These are phyloP conservation scores for Rhinoraja longicauda DNA, from an alignment of 2,797 vertebrate genomes.

Conservation along the genomic window DNA sequence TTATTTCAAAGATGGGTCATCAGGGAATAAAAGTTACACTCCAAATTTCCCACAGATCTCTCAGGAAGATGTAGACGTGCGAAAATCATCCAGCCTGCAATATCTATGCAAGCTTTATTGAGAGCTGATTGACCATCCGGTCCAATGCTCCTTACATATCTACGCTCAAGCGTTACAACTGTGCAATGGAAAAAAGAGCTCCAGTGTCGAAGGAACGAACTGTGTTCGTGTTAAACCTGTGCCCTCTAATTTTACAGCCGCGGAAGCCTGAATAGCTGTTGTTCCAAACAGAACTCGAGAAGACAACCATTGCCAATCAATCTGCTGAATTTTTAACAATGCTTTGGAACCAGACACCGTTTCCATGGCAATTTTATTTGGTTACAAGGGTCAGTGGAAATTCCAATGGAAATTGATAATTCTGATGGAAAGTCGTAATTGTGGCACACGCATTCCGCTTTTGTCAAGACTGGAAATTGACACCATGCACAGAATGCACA, in stretches of 20 bases:
- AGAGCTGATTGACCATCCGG: not conserved
- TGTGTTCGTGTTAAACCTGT: not conserved
- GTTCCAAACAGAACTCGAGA: not conserved
- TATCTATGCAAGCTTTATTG: not conserved
- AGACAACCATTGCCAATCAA: not conserved
- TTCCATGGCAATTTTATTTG: conserved; percentile 57
- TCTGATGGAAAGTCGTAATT: not conserved
- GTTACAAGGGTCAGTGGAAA: conserved; percentile 45
- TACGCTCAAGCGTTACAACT: not conserved
- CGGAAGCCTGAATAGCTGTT: not conserved
- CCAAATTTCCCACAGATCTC: not conserved
- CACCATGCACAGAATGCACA: not conserved
- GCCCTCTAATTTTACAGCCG: not conserved
- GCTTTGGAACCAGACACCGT: conserved; percentile 63
- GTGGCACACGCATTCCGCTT: not conserved
- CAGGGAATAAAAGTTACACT: not conserved
- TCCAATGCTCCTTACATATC: not conserved
- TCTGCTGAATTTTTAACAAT: conserved; percentile 68
- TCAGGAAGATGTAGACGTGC: not conserved
- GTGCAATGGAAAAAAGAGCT: not conserved
- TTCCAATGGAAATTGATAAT: conserved; percentile 37
- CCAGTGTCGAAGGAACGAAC: not conserved
- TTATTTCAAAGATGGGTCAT: not conserved
- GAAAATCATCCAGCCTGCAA: not conserved
- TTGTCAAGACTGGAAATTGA: not conserved